Percentiles rank a stretch among this genome's conserved stretches.
Evolutionary conservation across 2,888 invertebrate genomes (phyloP).

Genomic region (Stenodema calcarata): DNA sequence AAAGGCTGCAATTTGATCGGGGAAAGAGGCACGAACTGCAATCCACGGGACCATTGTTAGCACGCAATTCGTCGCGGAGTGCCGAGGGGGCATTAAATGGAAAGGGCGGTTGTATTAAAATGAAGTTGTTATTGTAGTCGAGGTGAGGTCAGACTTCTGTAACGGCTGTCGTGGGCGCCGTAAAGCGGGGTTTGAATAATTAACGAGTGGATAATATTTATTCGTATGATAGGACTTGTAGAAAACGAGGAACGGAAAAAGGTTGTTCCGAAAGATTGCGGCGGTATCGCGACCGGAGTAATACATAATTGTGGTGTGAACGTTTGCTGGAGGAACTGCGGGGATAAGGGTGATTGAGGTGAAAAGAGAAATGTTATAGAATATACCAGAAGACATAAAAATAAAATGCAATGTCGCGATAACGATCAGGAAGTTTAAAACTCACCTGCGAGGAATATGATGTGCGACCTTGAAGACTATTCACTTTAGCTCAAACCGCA

Average conservation of each 20-base stretch:
- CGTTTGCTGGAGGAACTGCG: no score
- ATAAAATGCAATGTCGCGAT: no score
- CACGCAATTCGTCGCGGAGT: not conserved
- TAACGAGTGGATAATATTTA: not conserved
- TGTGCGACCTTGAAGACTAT: not conserved
- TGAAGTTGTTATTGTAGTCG: not conserved
- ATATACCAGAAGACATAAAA: no score
- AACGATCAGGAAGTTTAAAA: not conserved
- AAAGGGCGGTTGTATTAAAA: not conserved
- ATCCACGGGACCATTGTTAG: not conserved
- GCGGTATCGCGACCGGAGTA: no score
- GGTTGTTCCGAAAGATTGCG: no score
- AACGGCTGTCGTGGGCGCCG: not conserved
- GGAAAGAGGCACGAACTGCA: not conserved
- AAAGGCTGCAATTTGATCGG: not conserved
- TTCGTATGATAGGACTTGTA: not conserved
- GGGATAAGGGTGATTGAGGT: no score
- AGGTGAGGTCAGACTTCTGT: not conserved
- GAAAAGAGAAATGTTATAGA: no score
- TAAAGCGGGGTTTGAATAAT: not conserved
- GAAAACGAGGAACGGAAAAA: not conserved
- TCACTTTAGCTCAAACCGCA: not conserved
- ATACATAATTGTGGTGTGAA: no score
- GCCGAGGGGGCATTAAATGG: not conserved
- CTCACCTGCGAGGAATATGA: not conserved